Evolutionary conservation across 2,797 vertebrate species (phyloP).

Genomic region (Acropternis orthonyx): DNA sequence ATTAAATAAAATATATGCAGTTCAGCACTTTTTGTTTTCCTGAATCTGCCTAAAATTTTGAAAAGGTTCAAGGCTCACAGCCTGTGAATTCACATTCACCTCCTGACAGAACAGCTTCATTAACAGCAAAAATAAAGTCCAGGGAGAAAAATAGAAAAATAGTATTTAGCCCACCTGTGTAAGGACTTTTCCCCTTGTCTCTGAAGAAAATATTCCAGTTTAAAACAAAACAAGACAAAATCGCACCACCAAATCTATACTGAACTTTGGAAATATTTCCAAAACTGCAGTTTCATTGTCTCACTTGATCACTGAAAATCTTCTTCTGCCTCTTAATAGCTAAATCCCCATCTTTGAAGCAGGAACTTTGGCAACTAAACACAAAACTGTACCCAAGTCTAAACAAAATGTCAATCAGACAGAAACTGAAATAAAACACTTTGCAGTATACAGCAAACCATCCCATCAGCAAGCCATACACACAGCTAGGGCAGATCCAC

Average conservation of each 20-base stretch:
- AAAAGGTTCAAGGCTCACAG: neutral
- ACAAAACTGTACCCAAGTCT: neutral
- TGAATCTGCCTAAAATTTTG: constrained; percentile 13
- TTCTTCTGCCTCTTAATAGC: neutral
- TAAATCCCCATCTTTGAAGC: neutral
- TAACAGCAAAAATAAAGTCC: neutral
- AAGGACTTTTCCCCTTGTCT: neutral
- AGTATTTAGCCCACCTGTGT: neutral
- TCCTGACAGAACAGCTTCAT: neutral
- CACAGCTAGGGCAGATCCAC: neutral
- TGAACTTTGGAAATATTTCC: neutral
- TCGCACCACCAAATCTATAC: neutral
- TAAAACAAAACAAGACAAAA: neutral
- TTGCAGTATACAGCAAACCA: neutral
- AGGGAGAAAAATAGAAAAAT: neutral
- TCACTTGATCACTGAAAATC: neutral
- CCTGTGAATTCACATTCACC: neutral
- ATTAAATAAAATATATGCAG: constrained; percentile 44
- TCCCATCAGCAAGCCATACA: neutral
- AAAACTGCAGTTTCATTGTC: neutral
- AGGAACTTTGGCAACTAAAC: neutral
- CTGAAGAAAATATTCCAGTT: neutral
- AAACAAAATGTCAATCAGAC: neutral
- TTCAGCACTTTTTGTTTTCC: constrained; percentile 49
- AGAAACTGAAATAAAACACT: neutral